Percentiles rank a stretch among this genome's conserved stretches.
These are phyloP conservation scores for Polietes domitor DNA, from an alignment of 2,888 invertebrate species.

Conservation along the genomic window DNA sequence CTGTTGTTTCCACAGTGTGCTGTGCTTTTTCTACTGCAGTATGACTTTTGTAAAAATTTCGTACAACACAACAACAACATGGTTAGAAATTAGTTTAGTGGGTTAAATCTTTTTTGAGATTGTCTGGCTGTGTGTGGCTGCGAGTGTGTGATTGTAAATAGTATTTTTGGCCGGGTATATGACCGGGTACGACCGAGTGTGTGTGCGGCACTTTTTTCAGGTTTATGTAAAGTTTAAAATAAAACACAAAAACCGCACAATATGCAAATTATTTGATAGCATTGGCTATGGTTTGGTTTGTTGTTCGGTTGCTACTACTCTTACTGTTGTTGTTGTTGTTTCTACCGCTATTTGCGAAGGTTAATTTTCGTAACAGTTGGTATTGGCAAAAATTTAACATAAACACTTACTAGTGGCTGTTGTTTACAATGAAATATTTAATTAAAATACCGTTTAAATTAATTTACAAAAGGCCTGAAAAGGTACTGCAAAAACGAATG, in stretches of 20 bases:
- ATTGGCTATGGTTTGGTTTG: slow-evolving; percentile 2
- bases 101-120: slow-evolving; percentile 53
- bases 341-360: no score
- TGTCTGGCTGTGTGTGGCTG: background rate
- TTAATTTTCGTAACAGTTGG: slow-evolving; percentile 6
- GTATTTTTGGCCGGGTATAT: no score
- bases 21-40: slow-evolving; percentile 63
- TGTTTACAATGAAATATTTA: slow-evolving; percentile 1
- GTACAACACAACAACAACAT: background rate
- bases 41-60: slow-evolving; percentile 60
- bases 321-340: slow-evolving; percentile 23
- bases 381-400: slow-evolving; percentile 8
- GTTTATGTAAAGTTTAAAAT: slow-evolving; percentile 51
- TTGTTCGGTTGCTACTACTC: background rate
- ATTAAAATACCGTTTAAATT: background rate
- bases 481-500: no score
- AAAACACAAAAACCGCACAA: slow-evolving; percentile 41
- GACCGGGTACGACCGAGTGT: background rate
- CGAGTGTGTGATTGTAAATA: slow-evolving; percentile 3
- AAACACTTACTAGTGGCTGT: background rate
- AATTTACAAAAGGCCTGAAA: no score
- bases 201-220: slow-evolving; percentile 37
- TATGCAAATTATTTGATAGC: slow-evolving; percentile 54
- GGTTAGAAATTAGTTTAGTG: slow-evolving; percentile 59
- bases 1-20: slow-evolving; percentile 17